A percentile compares a stretch with the other conserved stretches of the same genome.
Conservation (phyloP, 2,888 invertebrate species). For the Tribolium freemani region DNA sequence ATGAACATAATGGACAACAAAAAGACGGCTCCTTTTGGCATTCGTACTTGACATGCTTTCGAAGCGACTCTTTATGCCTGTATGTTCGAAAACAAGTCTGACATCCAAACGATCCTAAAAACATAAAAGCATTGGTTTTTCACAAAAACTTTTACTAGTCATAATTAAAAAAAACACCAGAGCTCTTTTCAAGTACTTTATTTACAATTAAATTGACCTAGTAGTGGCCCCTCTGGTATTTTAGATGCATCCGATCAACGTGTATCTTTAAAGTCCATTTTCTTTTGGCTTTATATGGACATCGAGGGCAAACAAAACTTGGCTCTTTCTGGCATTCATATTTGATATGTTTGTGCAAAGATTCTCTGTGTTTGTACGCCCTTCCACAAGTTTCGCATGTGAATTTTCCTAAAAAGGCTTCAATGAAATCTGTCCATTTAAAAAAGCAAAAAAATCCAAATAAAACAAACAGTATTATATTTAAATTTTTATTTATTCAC, state of each 20-base stretch:
- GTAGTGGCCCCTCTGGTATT: neutral
- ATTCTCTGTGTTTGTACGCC: constrained; percentile 42
- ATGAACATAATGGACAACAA: constrained; percentile 37
- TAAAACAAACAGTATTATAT: too few relatives aligned
- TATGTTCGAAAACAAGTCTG: constrained; percentile 50
- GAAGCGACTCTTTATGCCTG: constrained; percentile 50
- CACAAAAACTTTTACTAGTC: too few relatives aligned
- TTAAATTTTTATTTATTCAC: too few relatives aligned
- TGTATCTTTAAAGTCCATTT: constrained; percentile 42
- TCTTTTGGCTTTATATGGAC: constrained; percentile 47
- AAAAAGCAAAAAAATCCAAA: too few relatives aligned
- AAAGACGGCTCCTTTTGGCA: constrained; percentile 46
- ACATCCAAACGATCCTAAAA: constrained; percentile 27
- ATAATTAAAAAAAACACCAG: too few relatives aligned
- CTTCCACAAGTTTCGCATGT: constrained; percentile 34
- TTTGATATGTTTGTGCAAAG: constrained; percentile 46
- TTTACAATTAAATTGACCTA: neutral
- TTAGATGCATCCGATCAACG: constrained; percentile 7
- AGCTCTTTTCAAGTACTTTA: neutral
- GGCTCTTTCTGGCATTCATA: constrained; percentile 53
- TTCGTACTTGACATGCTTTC: constrained; percentile 53
- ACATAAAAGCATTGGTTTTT: neutral
- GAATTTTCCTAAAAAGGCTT: constrained; percentile 24
- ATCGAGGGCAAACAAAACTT: constrained; percentile 44
- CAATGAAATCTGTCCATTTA: neutral